phyloP scores from a whole-genome alignment of 2,888 invertebrate species.

The Mythimna lalbum region DNA sequence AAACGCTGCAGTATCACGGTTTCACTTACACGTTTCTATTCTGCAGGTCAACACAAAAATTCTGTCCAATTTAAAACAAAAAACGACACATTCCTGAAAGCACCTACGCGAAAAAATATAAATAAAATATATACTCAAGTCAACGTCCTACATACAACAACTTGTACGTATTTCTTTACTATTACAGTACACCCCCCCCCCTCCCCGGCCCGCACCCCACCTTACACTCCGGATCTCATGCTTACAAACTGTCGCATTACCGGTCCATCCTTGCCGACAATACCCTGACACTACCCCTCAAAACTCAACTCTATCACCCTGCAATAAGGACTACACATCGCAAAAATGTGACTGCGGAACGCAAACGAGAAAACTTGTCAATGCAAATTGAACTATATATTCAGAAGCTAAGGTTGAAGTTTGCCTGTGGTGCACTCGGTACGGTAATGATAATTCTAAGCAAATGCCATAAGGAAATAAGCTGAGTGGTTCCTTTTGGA shows the following conservation, averaged over 20 bases:
- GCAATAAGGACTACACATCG: conserved; percentile 64
- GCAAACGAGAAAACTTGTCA: conserved; percentile 62
- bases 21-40: conserved; percentile 3
- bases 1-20: conserved; percentile 18
- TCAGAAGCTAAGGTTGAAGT: conserved; percentile 69
- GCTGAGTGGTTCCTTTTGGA: conserved; percentile 78
- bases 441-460: conserved; percentile 85
- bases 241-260: conserved; percentile 91
- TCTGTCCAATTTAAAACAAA: conserved; percentile 53
- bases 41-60: conserved; percentile 36
- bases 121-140: conserved; percentile 83
- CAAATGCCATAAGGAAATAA: conserved; percentile 86
- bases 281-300: conserved; percentile 71
- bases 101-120: conserved; percentile 70
- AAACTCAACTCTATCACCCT: conserved; percentile 72
- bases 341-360: conserved; percentile 67
- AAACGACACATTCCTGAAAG: conserved; percentile 44
- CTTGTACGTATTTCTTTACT: conserved; percentile 87
- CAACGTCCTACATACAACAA: conserved; percentile 79
- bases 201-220: conserved; percentile 65
- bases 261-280: conserved; percentile 83
- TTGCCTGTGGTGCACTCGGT: conserved; percentile 69
- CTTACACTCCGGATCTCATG: conserved; percentile 85
- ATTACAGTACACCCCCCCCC: conserved; percentile 72
- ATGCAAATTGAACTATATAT: conserved; percentile 75